These are phyloP conservation scores for Petrolisthes manimaculis DNA, from an alignment of 2,888 invertebrate species.

Conservation along the genomic window DNA sequence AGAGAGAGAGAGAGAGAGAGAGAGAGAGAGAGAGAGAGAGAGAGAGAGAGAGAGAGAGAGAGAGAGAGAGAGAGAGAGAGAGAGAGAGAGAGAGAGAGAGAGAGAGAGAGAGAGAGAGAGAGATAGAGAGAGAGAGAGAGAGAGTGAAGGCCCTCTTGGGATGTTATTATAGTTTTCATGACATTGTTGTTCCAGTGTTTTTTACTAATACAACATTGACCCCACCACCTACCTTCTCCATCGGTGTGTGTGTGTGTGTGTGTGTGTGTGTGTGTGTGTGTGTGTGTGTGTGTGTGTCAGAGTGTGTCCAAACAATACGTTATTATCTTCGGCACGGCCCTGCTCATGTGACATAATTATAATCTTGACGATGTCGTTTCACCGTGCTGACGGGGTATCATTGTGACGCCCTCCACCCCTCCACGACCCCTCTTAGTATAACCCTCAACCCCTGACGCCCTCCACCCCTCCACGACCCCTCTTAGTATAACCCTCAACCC, in stretches of 20 bases:
- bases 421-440: not conserved
- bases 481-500: not conserved
- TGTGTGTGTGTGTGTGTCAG: conserved; percentile 34
- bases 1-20: conserved; percentile 18
- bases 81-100: not conserved
- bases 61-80: not conserved
- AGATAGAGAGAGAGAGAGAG: conserved; percentile 13
- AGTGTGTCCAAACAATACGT: not conserved
- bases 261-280: conserved; percentile 19
- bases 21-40: conserved; percentile 15
- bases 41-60: conserved; percentile 1
- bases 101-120: not conserved
- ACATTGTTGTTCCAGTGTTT: not conserved
- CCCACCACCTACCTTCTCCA: too few species aligned
- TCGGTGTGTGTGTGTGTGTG: not conserved
- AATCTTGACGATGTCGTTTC: too few species aligned
- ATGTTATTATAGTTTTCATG: not conserved
- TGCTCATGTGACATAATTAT: too few species aligned
- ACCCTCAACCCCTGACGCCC: not conserved
- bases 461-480: not conserved
- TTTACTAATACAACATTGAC: not conserved
- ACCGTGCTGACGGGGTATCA: too few species aligned
- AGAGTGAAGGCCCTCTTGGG: too few species aligned
- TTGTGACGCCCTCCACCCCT: not conserved
- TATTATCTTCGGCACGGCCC: too few species aligned